Base-by-base conservation (phyloP, 2,113 vertebrate genomes). In the Oreochromis tanganicae region DNA sequence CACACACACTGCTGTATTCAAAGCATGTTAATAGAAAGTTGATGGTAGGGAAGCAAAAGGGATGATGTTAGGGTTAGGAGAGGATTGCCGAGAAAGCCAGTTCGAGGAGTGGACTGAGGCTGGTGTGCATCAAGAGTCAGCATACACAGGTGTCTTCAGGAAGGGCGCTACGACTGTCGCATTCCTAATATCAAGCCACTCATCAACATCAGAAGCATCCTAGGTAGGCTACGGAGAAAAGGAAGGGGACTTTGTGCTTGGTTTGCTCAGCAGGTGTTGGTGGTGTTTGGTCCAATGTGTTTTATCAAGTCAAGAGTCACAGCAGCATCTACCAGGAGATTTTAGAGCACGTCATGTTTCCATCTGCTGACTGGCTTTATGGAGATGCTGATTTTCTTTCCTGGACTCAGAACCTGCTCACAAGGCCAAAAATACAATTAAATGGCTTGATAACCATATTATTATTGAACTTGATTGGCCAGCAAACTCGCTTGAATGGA, bases 51-150 rank as follows among this genome's bases (percentile, higher is more conserved):
- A 43, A 73, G 41, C 38, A 46, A 46, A 46, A 29, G 5, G 21
- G 4, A 11, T 17, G 41, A 48, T 29, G 14, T 10, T 29, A 12
- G 32, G 32, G 32, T n/a, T n/a, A 12, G 9, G 9, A 48, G 24
- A 50, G 6, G 43, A 75, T 48, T 48, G 24, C 41, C 0, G 5
- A 71, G 66, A 71, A 41, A 43, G 66, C 43, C 66, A 9, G 43
- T 71, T 71, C 38, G 5, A 43, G n/a, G 38, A 71, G n/a, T 71
- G 66, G 12, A 71, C 66, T 4, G 36, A 71, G 66, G n/a, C 66
- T 43, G 7, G 63, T 43, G 36, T 14, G n/a, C n/a, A 5, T 71
- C 12, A 71, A 71, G 66, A 71, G 66, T 41, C 66, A 24, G n/a
- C 66, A 14, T 7, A 24, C 36, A 71, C 7, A 1, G 1, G n/a